Base-by-base conservation (phyloP, 2,888 invertebrate genomes). In the Trisateles emortualis region DNA sequence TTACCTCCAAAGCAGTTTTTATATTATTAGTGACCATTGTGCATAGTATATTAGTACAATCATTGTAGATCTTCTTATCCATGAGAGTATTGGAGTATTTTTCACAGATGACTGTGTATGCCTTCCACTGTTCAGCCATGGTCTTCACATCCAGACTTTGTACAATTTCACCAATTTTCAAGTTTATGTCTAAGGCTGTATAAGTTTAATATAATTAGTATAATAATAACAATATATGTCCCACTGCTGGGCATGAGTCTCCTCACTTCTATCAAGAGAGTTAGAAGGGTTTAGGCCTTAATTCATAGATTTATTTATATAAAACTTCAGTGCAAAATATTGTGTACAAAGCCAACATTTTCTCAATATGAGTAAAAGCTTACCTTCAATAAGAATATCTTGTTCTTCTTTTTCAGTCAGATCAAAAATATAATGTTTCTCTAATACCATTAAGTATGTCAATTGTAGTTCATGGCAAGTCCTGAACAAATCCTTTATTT, bases 121-220 rank as follows among this genome's bases (percentile, higher is more conserved):
- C 90, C 65, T 94, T 94, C 94, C 94, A 94, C 63, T 93, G 94
- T 43, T 93, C 93, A 0, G 92, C 92, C 89, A 93, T 89, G 0
- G 93, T 91, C 68, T 93, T 94, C 0, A 93, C 83, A 76, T 94
- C 94, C 40, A 94, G 74, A 1, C 78, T 80, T 39, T 90, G 86
- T 0, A 94, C 87, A 30, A 92, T 77, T 61, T 90, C 86, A 3
- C 93, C 93, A 35, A 94, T 92, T 58, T 83, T 80, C 50, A 92
- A 74, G 59, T 94, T 87, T 16, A 89, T 83, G 35, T 90, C 79
- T 57, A 94, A 68, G 54, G 90, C 94, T 94, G 75, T 43, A 3
- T n/a, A n/a, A n/a, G n/a, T n/a, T n/a, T n/a, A n/a, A n/a, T n/a
- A n/a, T n/a, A n/a, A n/a, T n/a, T n/a, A n/a, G n/a, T n/a, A n/a